Evolutionary conservation across 2,797 vertebrate species (phyloP).

Genomic region (Lemur catta): DNA sequence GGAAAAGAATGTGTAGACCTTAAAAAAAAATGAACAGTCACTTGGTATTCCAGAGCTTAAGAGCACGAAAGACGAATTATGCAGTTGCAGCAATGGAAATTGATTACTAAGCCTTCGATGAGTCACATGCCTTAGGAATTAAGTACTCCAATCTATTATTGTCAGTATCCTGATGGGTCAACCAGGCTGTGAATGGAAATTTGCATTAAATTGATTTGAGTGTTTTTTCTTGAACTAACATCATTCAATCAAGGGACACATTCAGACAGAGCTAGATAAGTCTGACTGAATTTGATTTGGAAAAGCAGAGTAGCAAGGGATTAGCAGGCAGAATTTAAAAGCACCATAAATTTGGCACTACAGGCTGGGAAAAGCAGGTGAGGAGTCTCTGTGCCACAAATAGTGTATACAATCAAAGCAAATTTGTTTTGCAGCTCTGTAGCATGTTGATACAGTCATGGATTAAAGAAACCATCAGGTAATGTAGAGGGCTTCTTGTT

Average conservation of each 20-base stretch:
- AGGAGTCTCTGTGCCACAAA: conserved; percentile 54
- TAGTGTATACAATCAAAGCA: conserved; percentile 4
- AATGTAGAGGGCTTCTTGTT: not conserved
- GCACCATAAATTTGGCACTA: conserved; percentile 70
- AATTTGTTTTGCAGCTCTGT: conserved; percentile 3
- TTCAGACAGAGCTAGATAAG: conserved; percentile 81
- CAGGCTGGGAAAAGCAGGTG: conserved; percentile 61
- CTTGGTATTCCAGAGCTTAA: conserved; percentile 75
- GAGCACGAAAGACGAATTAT: conserved; percentile 85
- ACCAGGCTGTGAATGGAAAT: conserved; percentile 85
- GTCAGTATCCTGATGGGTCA: conserved; percentile 85
- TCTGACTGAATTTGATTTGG: conserved; percentile 83
- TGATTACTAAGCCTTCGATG: conserved; percentile 86
- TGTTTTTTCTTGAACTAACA: conserved; percentile 87
- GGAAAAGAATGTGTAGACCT: conserved; percentile 48
- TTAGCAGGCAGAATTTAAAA: conserved; percentile 81
- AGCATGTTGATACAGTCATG: not conserved
- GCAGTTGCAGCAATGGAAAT: conserved; percentile 85
- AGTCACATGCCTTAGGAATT: conserved; percentile 87
- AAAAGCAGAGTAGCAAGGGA: conserved; percentile 78
- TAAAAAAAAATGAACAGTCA: conserved; percentile 56
- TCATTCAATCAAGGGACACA: conserved; percentile 84
- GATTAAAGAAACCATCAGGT: not conserved
- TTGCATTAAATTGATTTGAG: conserved; percentile 88
- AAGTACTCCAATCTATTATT: conserved; percentile 87